Base-by-base conservation (phyloP, 2,888 invertebrate species). In the Cancer borealis region DNA sequence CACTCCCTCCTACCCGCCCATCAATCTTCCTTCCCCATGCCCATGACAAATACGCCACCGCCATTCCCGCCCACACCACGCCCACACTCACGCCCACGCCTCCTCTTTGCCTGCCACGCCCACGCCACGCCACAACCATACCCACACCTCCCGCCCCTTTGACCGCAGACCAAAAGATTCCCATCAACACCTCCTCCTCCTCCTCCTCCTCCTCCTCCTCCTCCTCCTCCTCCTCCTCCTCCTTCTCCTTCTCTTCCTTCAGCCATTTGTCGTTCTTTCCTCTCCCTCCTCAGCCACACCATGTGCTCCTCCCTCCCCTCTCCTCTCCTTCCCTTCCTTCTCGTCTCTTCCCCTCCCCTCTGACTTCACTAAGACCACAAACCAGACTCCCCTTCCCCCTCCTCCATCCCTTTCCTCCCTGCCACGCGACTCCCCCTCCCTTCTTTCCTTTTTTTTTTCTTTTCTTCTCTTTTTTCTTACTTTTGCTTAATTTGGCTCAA, bases 391-490 rank as follows among this genome's bases (percentile, higher is more conserved):
- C 47, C 66, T 17, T 26, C 84, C 66, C 46, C 84, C 73, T 91
- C 91, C 73, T 30, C 91, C 46, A 17, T 45, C 79, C 39, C 60
- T 91, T 45, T 54, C 54, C 60, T 91, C 91, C 91, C 60, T 60
- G 47, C 49, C 54, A 54, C 49, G 54, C 91, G 39, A 46, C 88
- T 91, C 54, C 91, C 49, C 91, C 49, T 47, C 49, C 46, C 39
- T 39, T 60, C 54, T 91, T 26, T 60, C 30, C 54, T 54, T 46
- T 46, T 14, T 39, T 88, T 46, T 88, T 47, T 88, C n/a, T n/a
- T 88, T 88, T 47, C 88, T 47, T 88, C 54, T 49, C 90, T 49
- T 60, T 54, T 91, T 60, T 91, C 60, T 91, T 49, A 39, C 91
- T 47, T 54, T 60, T 60, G 39, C 54, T 60, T 54, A 91, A 60